Evolutionary conservation across 1,140 invertebrate species (phyloP), one percentile per base, ranked within the genome.

Genomic region (Radopholus similis): DNA sequence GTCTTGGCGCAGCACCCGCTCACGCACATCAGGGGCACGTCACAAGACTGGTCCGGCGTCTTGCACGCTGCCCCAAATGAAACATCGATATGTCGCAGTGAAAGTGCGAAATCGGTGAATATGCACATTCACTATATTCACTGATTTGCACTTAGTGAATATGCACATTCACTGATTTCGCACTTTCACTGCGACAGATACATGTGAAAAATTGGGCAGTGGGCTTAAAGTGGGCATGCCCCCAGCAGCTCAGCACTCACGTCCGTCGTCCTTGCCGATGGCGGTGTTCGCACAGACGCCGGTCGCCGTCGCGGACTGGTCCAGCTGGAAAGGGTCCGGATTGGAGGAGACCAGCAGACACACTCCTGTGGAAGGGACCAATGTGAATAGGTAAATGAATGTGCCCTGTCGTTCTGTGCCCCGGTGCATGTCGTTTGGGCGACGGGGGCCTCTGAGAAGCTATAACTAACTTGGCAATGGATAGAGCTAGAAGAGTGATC

Each of bases 1-100:
- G 47, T 51, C n/a, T 21, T 51, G 9, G 47, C n/a, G 21, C 47
- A 51, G 30, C 47, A 51, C 8, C 47, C 47, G 18, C 21, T 28
- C 8, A 51, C 15, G 47, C 47, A 51, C 47, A 51, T 1, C 0
- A 51, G 30, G 3, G 47, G 47, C 47, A 51, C 47, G 15, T 51
- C 47, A 23, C 47, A 51, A 21, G 47, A 51, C 18, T 9, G 30
- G 30, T 51, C 47, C 8, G 47, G 30, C 18, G 47, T 9, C 13
- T 51, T 18, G 47, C 47, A 51, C 21, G 47, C 47, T 51, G n/a
- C n/a, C n/a, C n/a, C n/a, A n/a, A n/a, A n/a, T n/a, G n/a, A 51
- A 51, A 51, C 23, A 5, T 42, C 11, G 2, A 13, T 42, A n/a
- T 13, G 1, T 42, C 38, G 18, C 2, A 42, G 18, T 18, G 11